A percentile compares a stretch with the other conserved stretches of the same genome.
These are phyloP conservation scores for Uloborus plumipes DNA, from an alignment of 2,888 invertebrate species.

Conservation along the genomic window DNA sequence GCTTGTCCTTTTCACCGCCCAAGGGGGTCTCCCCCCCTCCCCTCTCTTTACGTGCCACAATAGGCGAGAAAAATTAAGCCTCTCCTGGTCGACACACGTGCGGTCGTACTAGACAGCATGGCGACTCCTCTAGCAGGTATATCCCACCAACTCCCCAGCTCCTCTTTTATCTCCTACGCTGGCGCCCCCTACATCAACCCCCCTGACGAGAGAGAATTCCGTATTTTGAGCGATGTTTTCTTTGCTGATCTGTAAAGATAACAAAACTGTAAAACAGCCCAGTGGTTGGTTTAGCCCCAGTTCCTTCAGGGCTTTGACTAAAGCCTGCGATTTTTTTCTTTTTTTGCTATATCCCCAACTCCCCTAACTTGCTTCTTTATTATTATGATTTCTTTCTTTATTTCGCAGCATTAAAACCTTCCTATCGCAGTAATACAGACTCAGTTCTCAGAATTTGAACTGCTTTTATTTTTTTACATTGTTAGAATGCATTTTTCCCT, in stretches of 20 bases:
- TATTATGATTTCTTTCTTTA: constrained; percentile 57
- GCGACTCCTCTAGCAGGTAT: constrained; percentile 26
- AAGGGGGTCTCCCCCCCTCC: constrained; percentile 9
- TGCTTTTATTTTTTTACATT: not conserved
- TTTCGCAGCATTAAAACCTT: constrained; percentile 47
- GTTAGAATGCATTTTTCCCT: too few relatives aligned
- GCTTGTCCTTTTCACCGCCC: constrained; percentile 27
- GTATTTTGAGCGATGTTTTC: constrained; percentile 63
- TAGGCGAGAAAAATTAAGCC: constrained; percentile 62
- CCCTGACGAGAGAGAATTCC: constrained; percentile 18
- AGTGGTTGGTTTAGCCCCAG: constrained; percentile 54
- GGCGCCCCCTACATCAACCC: not conserved
- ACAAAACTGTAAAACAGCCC: constrained; percentile 65
- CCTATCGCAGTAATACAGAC: constrained; percentile 57
- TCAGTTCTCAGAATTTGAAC: not conserved
- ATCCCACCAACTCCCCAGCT: constrained; percentile 23
- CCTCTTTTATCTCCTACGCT: constrained; percentile 31
- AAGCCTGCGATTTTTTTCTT: constrained; percentile 34
- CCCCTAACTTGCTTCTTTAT: constrained; percentile 25
- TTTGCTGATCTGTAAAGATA: constrained; percentile 64
- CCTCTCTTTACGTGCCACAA: constrained; percentile 32
- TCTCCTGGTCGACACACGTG: constrained; percentile 46
- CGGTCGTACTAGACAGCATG: constrained; percentile 42
- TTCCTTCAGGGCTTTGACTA: constrained; percentile 58
- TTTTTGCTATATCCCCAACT: not conserved